Percentiles rank a stretch among this genome's conserved stretches.
Evolutionary conservation across 1,140 invertebrate species (phyloP).

Genomic region (Whitmania pigra): DNA sequence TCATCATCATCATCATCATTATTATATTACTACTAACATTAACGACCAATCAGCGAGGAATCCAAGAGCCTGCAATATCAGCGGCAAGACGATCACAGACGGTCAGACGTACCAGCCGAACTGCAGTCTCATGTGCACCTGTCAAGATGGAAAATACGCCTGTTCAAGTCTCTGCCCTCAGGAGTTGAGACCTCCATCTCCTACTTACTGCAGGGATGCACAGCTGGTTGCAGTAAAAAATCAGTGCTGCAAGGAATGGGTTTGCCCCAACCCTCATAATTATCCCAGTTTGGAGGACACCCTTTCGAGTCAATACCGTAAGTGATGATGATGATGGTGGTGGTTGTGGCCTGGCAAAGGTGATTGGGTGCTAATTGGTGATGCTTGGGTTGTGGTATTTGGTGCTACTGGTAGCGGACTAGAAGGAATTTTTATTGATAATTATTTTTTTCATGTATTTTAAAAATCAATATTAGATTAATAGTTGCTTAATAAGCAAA

Average conservation of each 20-base stretch:
- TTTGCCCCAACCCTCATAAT: conserved; percentile 46
- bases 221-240: conserved; percentile 54
- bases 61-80: conserved; percentile 40
- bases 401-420: no score
- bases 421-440: no score
- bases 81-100: conserved; percentile 51
- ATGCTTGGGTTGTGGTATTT: no score
- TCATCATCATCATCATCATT: no score
- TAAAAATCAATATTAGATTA: no score
- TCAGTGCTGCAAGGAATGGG: conserved; percentile 60
- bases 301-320: background rate
- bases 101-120: conserved; percentile 54
- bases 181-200: conserved; percentile 52
- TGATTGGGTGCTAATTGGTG: no score
- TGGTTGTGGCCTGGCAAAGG: no score
- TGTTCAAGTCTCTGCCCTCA: conserved; percentile 59
- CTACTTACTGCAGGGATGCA: conserved; percentile 49
- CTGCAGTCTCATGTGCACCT: conserved; percentile 56
- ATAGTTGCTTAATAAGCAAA: no score
- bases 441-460: no score
- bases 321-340: no score
- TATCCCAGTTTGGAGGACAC: conserved; percentile 24
- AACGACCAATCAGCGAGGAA: no score
- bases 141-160: conserved; percentile 56
- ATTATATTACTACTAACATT: no score